These are phyloP conservation scores for Argyrosomus japonicus DNA, from an alignment of 2,113 vertebrate species.

Conservation along the genomic window DNA sequence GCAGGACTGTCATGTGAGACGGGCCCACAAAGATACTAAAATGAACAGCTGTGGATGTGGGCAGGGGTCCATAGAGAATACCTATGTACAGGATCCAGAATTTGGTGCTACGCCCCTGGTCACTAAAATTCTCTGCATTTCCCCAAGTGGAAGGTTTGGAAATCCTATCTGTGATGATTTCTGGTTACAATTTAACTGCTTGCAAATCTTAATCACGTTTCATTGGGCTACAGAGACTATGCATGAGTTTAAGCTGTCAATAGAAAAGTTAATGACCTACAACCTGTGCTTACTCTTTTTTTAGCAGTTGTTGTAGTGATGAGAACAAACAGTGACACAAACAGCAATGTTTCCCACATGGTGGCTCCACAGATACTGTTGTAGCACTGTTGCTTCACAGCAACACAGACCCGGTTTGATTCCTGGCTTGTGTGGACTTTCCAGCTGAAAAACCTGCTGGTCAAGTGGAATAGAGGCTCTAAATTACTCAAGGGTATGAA, in stretches of 20 bases:
- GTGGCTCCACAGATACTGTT: constrained; percentile 29
- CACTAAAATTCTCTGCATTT: background rate
- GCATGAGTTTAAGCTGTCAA: constrained; percentile 13
- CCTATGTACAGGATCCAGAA: too few relatives aligned
- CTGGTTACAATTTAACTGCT: background rate
- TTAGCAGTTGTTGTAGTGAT: constrained; percentile 44
- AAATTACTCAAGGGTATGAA: constrained; percentile 20
- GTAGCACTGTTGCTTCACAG: constrained; percentile 20
- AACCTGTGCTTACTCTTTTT: background rate
- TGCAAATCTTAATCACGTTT: constrained; percentile 3
- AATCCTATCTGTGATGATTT: background rate
- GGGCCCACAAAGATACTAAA: too few relatives aligned
- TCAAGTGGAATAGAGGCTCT: constrained; percentile 45
- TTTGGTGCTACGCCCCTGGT: too few relatives aligned
- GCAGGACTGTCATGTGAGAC: too few relatives aligned
- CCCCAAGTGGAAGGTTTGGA: background rate
- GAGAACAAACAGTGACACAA: constrained; percentile 46
- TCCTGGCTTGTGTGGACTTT: constrained; percentile 42
- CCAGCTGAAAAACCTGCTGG: constrained; percentile 43
- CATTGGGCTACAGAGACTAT: background rate
- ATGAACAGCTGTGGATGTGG: too few relatives aligned
- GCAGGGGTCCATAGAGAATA: too few relatives aligned
- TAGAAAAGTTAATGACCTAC: background rate
- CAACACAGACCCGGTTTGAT: constrained; percentile 33
- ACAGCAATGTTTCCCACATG: constrained; percentile 41